phyloP scores from a whole-genome alignment of 53 echinoderm and acorn worm genomes.

The Stichopus horrens region DNA sequence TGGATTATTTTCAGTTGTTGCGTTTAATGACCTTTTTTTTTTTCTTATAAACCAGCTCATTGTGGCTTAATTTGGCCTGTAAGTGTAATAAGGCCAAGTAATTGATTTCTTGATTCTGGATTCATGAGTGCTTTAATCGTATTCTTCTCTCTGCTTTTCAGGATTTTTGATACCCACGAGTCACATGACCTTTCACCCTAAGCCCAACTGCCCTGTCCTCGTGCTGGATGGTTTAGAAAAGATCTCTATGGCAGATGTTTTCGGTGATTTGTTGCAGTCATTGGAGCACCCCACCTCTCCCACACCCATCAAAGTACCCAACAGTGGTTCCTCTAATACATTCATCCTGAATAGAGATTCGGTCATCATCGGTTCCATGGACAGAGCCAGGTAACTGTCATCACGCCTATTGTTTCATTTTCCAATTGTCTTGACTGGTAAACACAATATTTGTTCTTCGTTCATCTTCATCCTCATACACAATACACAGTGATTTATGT shows the following conservation, averaged over 20 bases:
- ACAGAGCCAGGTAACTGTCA: conserved; percentile 70
- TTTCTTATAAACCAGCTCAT: too few relatives aligned
- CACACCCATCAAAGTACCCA: conserved; percentile 53
- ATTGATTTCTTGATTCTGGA: too few relatives aligned
- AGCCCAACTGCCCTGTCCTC: conserved; percentile 53
- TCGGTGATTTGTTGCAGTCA: conserved; percentile 75
- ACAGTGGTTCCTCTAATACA: conserved; percentile 51
- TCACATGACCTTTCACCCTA: conserved; percentile 15
- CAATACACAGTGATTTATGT: too few relatives aligned
- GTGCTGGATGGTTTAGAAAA: conserved; percentile 82
- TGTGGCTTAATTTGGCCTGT: too few relatives aligned
- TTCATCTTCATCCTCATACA: too few relatives aligned
- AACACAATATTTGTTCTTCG: background rate
- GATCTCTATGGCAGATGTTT: conserved; percentile 66
- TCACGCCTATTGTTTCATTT: background rate
- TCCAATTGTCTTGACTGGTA: background rate
- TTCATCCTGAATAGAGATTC: conserved; percentile 74
- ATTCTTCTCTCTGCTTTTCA: background rate
- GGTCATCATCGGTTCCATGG: conserved; percentile 85
- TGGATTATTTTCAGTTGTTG: too few relatives aligned
- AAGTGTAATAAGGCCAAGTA: too few relatives aligned
- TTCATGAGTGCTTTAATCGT: too few relatives aligned
- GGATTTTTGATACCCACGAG: conserved; percentile 62
- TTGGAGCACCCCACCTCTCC: conserved; percentile 70
- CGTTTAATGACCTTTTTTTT: too few relatives aligned